phyloP scores from a whole-genome alignment of 2,888 invertebrate species.

The Sialis lutaria region DNA sequence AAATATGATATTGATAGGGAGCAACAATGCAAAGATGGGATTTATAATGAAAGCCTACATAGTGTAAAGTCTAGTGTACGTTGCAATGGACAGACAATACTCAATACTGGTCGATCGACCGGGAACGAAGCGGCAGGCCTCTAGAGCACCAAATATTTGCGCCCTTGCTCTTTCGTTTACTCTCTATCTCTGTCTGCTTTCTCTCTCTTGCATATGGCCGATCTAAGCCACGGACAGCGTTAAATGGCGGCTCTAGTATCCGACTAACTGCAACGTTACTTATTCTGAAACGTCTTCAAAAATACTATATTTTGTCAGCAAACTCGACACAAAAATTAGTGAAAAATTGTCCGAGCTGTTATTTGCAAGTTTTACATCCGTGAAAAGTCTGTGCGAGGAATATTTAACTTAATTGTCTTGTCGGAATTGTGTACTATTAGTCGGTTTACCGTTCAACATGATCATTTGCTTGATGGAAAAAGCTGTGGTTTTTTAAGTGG shows the following conservation, averaged over 20 bases:
- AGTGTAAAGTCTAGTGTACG: no score
- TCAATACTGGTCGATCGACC: conserved; percentile 2
- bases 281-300: not conserved
- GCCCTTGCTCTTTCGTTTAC: conserved; percentile 7
- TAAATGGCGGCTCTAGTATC: not conserved
- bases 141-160: conserved; percentile 10
- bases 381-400: no score
- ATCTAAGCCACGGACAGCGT: conserved; percentile 1
- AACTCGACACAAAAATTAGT: not conserved
- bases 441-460: no score
- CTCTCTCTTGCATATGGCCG: conserved; percentile 7
- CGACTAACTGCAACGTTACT: not conserved
- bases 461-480: no score
- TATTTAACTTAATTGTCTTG: no score
- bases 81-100: not conserved
- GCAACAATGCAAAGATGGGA: no score
- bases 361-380: no score
- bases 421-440: no score
- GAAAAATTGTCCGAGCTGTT: no score
- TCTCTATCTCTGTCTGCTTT: conserved; percentile 5
- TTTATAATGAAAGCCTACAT: no score
- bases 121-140: conserved; percentile 2
- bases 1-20: no score
- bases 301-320: not conserved
- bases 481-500: no score